Evolutionary conservation across 64 coral and sea anemone genomes (phyloP).

Genomic region (Montipora sp.): DNA sequence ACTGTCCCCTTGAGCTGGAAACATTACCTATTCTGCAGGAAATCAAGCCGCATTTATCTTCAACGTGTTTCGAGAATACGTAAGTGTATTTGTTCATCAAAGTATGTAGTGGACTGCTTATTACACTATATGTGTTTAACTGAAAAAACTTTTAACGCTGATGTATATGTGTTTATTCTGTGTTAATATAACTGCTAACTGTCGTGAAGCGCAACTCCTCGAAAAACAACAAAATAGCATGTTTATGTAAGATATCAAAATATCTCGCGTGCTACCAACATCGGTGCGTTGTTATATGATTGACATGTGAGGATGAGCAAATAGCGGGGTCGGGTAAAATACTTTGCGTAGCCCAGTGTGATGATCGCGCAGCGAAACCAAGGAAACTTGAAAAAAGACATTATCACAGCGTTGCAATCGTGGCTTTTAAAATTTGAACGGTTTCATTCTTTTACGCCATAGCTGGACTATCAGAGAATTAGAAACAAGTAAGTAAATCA

Average conservation of each 20-base stretch:
- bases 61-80: not conserved
- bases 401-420: too few species aligned
- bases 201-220: not conserved
- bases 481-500: not conserved
- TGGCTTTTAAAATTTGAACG: not conserved
- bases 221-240: not conserved
- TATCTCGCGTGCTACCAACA: not conserved
- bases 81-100: not conserved
- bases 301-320: not conserved
- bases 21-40: not conserved
- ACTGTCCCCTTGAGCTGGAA: not conserved
- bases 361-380: not conserved
- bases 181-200: not conserved
- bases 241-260: too few species aligned
- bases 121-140: not conserved
- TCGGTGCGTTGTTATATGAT: not conserved
- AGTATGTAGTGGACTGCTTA: not conserved
- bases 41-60: not conserved
- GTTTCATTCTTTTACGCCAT: not conserved
- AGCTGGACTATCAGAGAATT: not conserved
- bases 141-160: not conserved
- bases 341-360: not conserved
- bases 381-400: conserved; percentile 1
- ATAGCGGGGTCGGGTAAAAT: not conserved
- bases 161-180: not conserved